A percentile compares a stretch with the other conserved stretches of the same genome.
phyloP scores from a whole-genome alignment of 35 echinoderm and acorn worm species.

The Nesometra sesokonis region DNA sequence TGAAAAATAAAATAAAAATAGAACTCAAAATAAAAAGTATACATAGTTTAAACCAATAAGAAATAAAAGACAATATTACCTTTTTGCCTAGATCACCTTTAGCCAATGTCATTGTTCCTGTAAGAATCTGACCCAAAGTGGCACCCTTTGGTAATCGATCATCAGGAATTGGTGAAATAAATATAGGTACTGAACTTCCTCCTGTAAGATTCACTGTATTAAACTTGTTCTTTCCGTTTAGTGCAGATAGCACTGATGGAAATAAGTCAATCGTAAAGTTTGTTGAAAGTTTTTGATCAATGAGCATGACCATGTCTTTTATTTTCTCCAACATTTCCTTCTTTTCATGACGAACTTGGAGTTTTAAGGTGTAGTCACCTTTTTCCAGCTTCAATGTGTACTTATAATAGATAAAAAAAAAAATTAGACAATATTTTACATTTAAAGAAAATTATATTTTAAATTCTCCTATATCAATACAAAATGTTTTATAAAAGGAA shows the following conservation, averaged over 20 bases:
- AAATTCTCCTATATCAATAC: too few species aligned
- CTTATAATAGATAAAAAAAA: conserved; percentile 19
- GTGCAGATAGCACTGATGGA: conserved; percentile 43
- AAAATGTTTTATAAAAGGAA: too few species aligned
- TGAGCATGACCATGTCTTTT: conserved; percentile 80
- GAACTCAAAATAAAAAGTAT: too few species aligned
- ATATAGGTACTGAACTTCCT: conserved; percentile 51
- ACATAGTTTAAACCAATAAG: too few species aligned
- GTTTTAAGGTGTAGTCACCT: conserved; percentile 90
- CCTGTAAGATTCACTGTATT: conserved; percentile 33
- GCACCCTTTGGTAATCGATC: conserved; percentile 93
- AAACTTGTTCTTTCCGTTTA: conserved; percentile 81
- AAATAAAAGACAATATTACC: too few species aligned
- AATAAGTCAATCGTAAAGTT: conserved; percentile 70
- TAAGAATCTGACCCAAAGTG: conserved; percentile 80
- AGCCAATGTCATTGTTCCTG: conserved; percentile 83
- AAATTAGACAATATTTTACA: background rate
- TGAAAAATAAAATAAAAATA: too few species aligned
- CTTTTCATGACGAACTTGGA: conserved; percentile 82
- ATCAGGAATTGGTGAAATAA: conserved; percentile 79
- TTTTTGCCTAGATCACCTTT: conserved; percentile 83
- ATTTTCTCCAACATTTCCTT: conserved; percentile 86
- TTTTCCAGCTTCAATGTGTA: conserved; percentile 96
- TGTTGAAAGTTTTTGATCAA: conserved; percentile 95
- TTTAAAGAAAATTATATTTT: too few species aligned